Percentiles rank a stretch among this genome's conserved stretches.
These are phyloP conservation scores for Drosophila parabipectinata DNA, from an alignment of 1,140 invertebrate species.

Conservation along the genomic window DNA sequence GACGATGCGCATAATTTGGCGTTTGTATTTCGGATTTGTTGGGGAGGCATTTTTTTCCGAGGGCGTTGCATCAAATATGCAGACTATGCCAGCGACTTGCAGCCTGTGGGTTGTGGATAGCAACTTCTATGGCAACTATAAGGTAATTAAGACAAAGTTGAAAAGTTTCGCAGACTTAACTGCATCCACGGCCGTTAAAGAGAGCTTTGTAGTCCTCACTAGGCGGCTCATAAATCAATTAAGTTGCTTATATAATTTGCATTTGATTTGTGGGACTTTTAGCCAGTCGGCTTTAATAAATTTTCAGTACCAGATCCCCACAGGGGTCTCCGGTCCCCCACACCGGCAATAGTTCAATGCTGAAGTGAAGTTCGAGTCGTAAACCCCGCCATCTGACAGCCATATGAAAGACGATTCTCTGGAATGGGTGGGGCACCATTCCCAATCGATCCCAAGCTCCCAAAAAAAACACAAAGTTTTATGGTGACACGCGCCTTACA, in stretches of 20 bases:
- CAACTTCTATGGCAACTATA: neutral
- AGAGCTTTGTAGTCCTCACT: constrained; percentile 47
- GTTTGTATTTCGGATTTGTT: constrained; percentile 76
- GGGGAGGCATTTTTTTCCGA: constrained; percentile 39
- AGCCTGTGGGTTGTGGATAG: constrained; percentile 33
- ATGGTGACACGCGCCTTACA: constrained; percentile 74
- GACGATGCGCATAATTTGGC: constrained; percentile 78
- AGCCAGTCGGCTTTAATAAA: constrained; percentile 32
- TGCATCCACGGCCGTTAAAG: constrained; percentile 45
- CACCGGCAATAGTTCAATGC: too few relatives aligned
- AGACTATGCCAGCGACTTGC: constrained; percentile 26
- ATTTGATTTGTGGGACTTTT: constrained; percentile 65
- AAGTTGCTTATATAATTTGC: constrained; percentile 71
- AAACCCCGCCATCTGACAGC: constrained; percentile 49
- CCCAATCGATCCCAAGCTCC: too few relatives aligned
- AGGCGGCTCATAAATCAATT: constrained; percentile 71
- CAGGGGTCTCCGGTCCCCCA: constrained; percentile 49
- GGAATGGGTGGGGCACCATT: neutral
- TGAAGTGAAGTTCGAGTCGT: constrained; percentile 61
- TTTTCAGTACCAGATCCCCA: constrained; percentile 3
- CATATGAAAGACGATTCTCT: constrained; percentile 64
- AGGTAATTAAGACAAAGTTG: constrained; percentile 75
- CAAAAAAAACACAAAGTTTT: constrained; percentile 22
- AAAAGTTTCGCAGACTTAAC: constrained; percentile 65
- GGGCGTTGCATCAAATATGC: constrained; percentile 79